phyloP scores from a whole-genome alignment of 2,888 invertebrate genomes.

The Callyntrura guangdongensis region DNA sequence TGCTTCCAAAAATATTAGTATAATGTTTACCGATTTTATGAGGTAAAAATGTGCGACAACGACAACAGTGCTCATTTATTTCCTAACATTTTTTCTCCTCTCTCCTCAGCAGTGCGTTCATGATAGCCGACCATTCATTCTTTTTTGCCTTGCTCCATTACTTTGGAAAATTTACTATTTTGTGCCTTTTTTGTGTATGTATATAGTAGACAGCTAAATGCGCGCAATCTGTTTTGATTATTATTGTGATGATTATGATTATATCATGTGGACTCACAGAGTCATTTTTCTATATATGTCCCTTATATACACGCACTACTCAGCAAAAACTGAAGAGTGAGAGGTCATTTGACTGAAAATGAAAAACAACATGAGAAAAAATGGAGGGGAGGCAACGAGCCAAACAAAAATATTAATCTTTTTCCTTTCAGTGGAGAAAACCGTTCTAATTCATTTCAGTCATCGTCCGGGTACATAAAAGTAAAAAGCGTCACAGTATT shows the following conservation, averaged over 20 bases:
- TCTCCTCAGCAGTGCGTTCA: background rate
- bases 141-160: background rate
- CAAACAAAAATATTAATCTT: slow-evolving; percentile 42
- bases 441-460: slow-evolving; percentile 57
- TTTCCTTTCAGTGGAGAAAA: background rate
- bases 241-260: slow-evolving; percentile 54
- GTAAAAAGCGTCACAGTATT: background rate
- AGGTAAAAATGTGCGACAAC: slow-evolving; percentile 74
- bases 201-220: background rate
- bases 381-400: slow-evolving; percentile 40
- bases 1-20: background rate
- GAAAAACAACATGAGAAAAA: slow-evolving; percentile 46
- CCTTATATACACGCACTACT: background rate
- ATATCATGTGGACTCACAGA: slow-evolving; percentile 32
- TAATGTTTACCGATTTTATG: slow-evolving; percentile 42
- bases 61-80: slow-evolving; percentile 52
- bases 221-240: slow-evolving; percentile 49
- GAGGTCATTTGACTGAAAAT: slow-evolving; percentile 77
- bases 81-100: slow-evolving; percentile 29
- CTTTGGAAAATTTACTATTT: background rate
- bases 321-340: slow-evolving; percentile 28
- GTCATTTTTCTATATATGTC: background rate
- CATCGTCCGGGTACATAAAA: background rate
- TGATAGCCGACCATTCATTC: slow-evolving; percentile 8
- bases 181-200: background rate